Evolutionary conservation across 2,797 vertebrate species (phyloP), one percentile per base, ranked within the genome.

Genomic region (Gadopsis bispinosus): DNA sequence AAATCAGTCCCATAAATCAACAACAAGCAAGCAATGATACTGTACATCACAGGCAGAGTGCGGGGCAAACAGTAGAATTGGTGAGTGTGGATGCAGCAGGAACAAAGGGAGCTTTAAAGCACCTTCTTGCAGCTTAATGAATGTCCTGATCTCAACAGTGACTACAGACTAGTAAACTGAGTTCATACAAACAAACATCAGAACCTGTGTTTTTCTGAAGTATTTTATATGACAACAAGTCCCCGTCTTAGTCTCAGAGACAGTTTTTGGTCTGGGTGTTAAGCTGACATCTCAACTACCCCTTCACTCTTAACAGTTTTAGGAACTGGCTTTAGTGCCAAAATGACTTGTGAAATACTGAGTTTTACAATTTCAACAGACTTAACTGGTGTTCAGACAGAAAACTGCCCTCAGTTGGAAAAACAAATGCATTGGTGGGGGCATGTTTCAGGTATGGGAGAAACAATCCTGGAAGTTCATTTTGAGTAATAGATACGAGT

Each of bases 281-380:
- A 17, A 68, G 43, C 3, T 0, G 14, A 43, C 55, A 55, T n/a
- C 35, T 50, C 10, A 35, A 20, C 43, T 53, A 47, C 37, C 2
- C 0, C 41, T 19, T 73, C n/a, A n/a, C 43, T 35, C 4, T 45
- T 0, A 58, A 67, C 10, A 63, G 39, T 54, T 71, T 41, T 16
- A 81, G 73, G 55, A 71, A 81, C 73, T 71, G 19, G 19, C 16
- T 65, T 51, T 12, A 33, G 56, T 9, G 56, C n/a, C 31, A 26
- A 56, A 59, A 26, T 6, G 5, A 12, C 35, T 78, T 78, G 54
- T 72, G 68, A 72, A 71, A 78, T n/a, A 43, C 37, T 6, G 47
- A 60, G 26, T 72, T 72, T 37, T 72, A 72, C 75, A 72, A 78
- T 60, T 26, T 66, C 37, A 72, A 72, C 69, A 0, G 69, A 73